These are phyloP conservation scores for Drosophila gaucha DNA, from an alignment of 2,888 invertebrate genomes.

Conservation along the genomic window DNA sequence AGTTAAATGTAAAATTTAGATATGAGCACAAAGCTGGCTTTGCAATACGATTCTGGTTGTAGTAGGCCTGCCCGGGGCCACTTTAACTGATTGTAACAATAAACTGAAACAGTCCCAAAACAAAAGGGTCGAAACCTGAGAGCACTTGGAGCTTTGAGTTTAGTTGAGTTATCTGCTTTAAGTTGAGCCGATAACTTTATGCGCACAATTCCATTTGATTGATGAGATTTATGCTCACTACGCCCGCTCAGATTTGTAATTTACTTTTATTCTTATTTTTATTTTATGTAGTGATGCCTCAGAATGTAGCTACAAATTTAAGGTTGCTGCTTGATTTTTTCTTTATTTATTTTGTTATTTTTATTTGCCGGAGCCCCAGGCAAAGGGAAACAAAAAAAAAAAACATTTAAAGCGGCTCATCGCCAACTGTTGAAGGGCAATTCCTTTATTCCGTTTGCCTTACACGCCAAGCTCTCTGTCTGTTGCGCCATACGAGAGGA, in stretches of 20 bases:
- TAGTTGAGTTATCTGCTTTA: constrained; percentile 59
- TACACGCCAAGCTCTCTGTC: constrained; percentile 7
- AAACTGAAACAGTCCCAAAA: constrained; percentile 56
- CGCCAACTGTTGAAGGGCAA: constrained; percentile 42
- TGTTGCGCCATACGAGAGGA: constrained; percentile 21
- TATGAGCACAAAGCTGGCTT: constrained; percentile 27
- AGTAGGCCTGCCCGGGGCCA: constrained; percentile 19
- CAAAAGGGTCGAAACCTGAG: constrained; percentile 24
- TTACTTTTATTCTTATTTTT: constrained; percentile 50
- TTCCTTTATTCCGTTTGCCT: constrained; percentile 39
- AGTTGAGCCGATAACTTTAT: constrained; percentile 80
- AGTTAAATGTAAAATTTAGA: constrained; percentile 30
- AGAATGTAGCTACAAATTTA: constrained; percentile 25
- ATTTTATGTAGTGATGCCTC: constrained; percentile 43
- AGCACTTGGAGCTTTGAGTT: constrained; percentile 4
- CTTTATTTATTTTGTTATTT: not conserved
- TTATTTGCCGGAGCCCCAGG: constrained; percentile 30
- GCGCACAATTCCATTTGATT: constrained; percentile 77
- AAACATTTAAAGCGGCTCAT: constrained; percentile 76
- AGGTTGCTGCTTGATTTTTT: constrained; percentile 26
- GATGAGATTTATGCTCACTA: constrained; percentile 75
- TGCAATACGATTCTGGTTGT: constrained; percentile 9
- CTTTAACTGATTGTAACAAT: constrained; percentile 74
- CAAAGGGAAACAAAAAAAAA: constrained; percentile 40
- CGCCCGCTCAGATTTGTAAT: constrained; percentile 53